Evolutionary conservation across 2,888 invertebrate genomes (phyloP).

Genomic region (Eudemis profundana): DNA sequence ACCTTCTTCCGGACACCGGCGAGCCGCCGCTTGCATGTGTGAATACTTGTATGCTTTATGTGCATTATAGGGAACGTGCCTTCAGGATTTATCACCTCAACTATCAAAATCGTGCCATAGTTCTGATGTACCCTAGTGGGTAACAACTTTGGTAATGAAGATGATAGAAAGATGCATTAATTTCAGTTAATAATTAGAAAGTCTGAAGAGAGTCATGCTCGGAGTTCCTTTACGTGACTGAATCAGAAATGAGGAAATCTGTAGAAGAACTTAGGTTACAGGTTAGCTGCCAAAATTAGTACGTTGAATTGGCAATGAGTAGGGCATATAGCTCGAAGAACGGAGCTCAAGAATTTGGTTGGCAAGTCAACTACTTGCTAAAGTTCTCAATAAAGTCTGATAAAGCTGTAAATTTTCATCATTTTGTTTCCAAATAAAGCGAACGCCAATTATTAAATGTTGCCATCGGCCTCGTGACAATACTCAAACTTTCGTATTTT

Average conservation of each 20-base stretch:
- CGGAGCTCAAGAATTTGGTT: too few relatives aligned
- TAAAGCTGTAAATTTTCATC: neutral
- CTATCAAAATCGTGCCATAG: constrained; percentile 15
- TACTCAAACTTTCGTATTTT: neutral
- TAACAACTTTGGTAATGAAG: neutral
- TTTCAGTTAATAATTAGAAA: too few relatives aligned
- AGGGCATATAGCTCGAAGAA: too few relatives aligned
- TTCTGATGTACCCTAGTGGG: neutral
- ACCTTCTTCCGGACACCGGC: constrained; percentile 54
- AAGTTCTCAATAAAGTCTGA: neutral
- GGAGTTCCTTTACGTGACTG: too few relatives aligned
- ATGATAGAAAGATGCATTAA: too few relatives aligned
- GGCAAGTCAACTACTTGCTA: too few relatives aligned
- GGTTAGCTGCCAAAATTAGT: too few relatives aligned
- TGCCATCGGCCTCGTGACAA: neutral
- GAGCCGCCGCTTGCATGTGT: constrained; percentile 49
- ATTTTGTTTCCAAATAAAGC: neutral
- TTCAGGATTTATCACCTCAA: constrained; percentile 37
- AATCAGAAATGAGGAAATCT: too few relatives aligned
- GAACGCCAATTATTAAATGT: neutral
- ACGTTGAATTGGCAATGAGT: too few relatives aligned
- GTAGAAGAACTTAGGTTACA: too few relatives aligned
- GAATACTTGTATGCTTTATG: constrained; percentile 50
- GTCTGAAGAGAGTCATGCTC: too few relatives aligned
- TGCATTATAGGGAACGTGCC: constrained; percentile 48